phyloP scores from a whole-genome alignment of 2,113 vertebrate genomes.

The Pycnonotus jocosus region DNA sequence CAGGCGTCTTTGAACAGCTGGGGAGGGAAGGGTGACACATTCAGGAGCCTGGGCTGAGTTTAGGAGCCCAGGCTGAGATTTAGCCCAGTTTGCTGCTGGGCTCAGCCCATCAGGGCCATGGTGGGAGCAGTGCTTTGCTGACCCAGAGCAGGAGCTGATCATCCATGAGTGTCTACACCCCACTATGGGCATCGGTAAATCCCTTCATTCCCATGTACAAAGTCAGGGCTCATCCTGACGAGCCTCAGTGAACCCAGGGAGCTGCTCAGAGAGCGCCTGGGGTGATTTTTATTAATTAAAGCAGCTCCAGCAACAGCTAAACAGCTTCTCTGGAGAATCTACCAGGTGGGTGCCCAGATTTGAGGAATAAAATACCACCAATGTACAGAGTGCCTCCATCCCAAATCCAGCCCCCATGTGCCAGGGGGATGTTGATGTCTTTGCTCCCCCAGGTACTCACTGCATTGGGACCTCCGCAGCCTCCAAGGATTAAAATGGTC shows the following conservation, averaged over 20 bases:
- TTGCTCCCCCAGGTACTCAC: slow-evolving; percentile 72
- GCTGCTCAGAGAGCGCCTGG: not conserved
- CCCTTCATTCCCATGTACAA: not conserved
- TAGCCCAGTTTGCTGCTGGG: not conserved
- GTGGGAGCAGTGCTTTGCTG: not conserved
- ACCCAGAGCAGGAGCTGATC: not conserved
- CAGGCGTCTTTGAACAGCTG: slow-evolving; percentile 97
- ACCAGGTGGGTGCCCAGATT: not conserved
- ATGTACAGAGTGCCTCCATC: rapidly evolving
- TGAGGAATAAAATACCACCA: not conserved
- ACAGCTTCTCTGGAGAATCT: not conserved
- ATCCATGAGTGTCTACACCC: not conserved
- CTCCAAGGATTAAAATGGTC: slow-evolving; percentile 92
- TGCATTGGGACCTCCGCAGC: slow-evolving; percentile 97
- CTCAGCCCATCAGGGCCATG: not conserved
- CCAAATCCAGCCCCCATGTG: not conserved
- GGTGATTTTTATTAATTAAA: not conserved
- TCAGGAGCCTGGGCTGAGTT: not conserved
- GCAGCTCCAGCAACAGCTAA: not conserved
- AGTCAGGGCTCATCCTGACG: not conserved
- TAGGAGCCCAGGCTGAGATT: not conserved
- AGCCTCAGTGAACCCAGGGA: not conserved
- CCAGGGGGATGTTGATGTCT: not conserved
- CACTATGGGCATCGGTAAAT: not conserved
- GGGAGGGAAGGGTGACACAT: not conserved